Evolutionary conservation across 2,888 invertebrate species (phyloP).

Genomic region (Ormyrus rosae): DNA sequence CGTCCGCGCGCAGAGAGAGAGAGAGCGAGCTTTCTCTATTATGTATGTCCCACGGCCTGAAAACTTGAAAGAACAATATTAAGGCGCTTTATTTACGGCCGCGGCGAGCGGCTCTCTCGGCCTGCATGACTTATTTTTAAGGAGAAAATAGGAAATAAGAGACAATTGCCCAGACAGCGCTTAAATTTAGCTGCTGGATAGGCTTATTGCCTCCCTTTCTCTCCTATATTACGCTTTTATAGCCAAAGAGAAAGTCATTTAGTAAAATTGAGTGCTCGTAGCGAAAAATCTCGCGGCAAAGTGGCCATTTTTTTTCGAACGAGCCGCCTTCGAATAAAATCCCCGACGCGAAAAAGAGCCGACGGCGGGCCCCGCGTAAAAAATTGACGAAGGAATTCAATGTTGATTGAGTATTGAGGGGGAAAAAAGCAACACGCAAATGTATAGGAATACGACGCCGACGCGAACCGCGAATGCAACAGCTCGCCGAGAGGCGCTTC

Average conservation of each 20-base stretch:
- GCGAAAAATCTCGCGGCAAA: too few relatives aligned
- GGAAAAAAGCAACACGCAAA: not conserved
- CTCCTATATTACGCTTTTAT: too few relatives aligned
- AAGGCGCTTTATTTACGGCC: slow-evolving; percentile 38
- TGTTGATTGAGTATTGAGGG: too few relatives aligned
- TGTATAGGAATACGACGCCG: not conserved
- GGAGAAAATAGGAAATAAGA: not conserved
- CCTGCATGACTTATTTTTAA: not conserved
- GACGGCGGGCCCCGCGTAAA: too few relatives aligned
- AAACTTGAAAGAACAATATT: slow-evolving; percentile 49
- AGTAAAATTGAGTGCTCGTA: too few relatives aligned
- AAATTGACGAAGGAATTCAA: too few relatives aligned
- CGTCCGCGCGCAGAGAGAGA: not conserved
- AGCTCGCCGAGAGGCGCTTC: slow-evolving; percentile 16
- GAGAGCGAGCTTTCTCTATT: slow-evolving; percentile 24
- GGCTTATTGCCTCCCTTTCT: too few relatives aligned
- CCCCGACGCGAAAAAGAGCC: too few relatives aligned
- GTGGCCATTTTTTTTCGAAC: too few relatives aligned
- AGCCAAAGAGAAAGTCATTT: too few relatives aligned
- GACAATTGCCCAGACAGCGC: not conserved
- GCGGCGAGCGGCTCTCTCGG: not conserved
- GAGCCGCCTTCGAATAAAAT: too few relatives aligned
- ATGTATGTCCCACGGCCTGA: slow-evolving; percentile 36
- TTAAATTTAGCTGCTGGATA: too few relatives aligned
- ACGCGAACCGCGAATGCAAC: slow-evolving; percentile 2